These are phyloP conservation scores for Gasterosteus aculeatus DNA, from an alignment of 2,113 vertebrate genomes.

Conservation along the genomic window DNA sequence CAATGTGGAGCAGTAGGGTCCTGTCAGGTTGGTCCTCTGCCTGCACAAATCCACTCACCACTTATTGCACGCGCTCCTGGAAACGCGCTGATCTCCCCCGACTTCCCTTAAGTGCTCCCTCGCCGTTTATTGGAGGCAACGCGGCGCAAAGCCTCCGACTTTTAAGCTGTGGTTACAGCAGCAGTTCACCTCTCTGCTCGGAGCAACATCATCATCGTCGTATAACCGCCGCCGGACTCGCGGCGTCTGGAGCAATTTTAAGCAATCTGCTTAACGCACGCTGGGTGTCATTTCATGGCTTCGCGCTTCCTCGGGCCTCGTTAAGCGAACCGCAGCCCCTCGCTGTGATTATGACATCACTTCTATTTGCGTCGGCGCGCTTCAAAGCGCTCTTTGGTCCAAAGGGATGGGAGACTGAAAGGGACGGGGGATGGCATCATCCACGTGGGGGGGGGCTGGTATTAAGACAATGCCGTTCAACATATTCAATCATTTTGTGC, in stretches of 20 bases:
- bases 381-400: slow-evolving; percentile 47
- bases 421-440: slow-evolving; percentile 1
- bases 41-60: too few relatives aligned
- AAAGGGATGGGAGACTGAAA: slow-evolving; percentile 46
- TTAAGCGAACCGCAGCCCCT: slow-evolving; percentile 25
- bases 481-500: background rate
- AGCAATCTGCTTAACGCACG: slow-evolving; percentile 23
- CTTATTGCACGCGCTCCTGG: background rate
- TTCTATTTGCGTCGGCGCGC: background rate
- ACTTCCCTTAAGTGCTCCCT: background rate
- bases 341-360: too few relatives aligned
- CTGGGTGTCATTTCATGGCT: slow-evolving; percentile 65
- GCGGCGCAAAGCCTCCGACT: background rate
- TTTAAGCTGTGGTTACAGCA: background rate
- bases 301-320: slow-evolving; percentile 61
- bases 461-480: background rate
- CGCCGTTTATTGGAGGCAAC: background rate
- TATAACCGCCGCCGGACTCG: slow-evolving; percentile 21
- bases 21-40: too few relatives aligned
- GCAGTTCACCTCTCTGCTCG: background rate
- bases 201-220: slow-evolving; percentile 8
- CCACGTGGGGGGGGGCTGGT: background rate
- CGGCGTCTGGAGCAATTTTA: slow-evolving; percentile 51
- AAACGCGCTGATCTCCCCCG: background rate
- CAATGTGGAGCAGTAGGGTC: too few relatives aligned